Evolutionary conservation across 2,113 vertebrate genomes (phyloP).

Genomic region (Pollimyrus isidori): DNA sequence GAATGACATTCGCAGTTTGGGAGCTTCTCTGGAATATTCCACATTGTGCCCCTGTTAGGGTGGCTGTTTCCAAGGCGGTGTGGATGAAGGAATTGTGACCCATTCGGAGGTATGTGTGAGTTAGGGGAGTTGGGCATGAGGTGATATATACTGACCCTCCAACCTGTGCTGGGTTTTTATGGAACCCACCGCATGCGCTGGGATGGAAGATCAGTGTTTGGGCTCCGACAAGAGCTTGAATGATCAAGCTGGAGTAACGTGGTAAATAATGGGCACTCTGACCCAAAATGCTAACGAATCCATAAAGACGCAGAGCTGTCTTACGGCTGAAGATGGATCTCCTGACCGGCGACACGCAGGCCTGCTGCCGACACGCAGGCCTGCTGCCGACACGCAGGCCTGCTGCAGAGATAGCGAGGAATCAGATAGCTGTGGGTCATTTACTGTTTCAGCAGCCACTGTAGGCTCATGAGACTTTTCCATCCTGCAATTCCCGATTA

Average conservation of each 20-base stretch:
- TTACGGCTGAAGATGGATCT: not conserved
- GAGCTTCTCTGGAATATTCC: slow-evolving; percentile 13
- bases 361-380: not conserved
- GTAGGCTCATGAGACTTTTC: not conserved
- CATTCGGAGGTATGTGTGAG: not conserved
- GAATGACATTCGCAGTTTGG: not conserved
- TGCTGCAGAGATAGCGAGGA: not conserved
- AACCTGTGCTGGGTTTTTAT: not conserved
- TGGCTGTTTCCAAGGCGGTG: slow-evolving; percentile 10
- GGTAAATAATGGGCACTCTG: not conserved
- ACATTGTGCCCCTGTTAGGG: slow-evolving; percentile 8
- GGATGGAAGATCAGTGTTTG: slow-evolving; percentile 7
- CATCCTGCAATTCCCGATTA: not conserved
- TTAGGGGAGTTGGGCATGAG: not conserved
- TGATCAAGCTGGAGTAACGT: slow-evolving; percentile 5
- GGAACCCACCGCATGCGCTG: not conserved
- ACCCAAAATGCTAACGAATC: not conserved
- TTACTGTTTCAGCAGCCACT: not conserved
- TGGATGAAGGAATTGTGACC: not conserved
- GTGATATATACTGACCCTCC: not conserved
- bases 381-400: not conserved
- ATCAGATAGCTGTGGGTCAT: not conserved
- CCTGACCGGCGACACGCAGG: not conserved
- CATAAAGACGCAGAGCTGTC: not conserved
- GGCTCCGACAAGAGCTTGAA: not conserved